Evolutionary conservation across 1,140 invertebrate species (phyloP).

Genomic region (Pseudachorutes palmiensis): DNA sequence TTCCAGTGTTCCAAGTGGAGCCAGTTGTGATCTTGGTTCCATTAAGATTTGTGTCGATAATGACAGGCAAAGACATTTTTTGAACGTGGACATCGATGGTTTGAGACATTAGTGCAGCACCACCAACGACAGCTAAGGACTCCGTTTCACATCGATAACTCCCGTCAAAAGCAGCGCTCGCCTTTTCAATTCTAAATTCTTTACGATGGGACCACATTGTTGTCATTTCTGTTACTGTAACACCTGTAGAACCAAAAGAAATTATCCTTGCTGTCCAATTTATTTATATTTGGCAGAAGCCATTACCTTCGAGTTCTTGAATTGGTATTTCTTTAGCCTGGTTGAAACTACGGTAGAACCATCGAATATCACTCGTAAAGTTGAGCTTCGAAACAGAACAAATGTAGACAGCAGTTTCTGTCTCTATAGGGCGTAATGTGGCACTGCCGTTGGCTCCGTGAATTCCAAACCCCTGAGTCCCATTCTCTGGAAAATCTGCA

Average conservation of each 20-base stretch:
- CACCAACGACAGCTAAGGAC: too few species aligned
- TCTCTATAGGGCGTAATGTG: slow-evolving; percentile 10
- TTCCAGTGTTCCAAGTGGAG: neutral
- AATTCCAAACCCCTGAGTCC: slow-evolving; percentile 11
- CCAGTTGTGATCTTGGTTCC: slow-evolving; percentile 12
- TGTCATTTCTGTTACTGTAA: neutral
- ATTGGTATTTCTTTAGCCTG: neutral
- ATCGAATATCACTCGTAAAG: neutral
- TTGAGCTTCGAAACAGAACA: slow-evolving; percentile 20
- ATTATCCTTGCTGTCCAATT: too few species aligned
- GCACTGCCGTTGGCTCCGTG: neutral
- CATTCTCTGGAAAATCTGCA: slow-evolving; percentile 26
- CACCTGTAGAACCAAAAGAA: too few species aligned
- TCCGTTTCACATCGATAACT: slow-evolving; percentile 3
- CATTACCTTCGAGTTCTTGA: neutral
- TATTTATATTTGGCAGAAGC: neutral
- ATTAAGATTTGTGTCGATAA: slow-evolving; percentile 24
- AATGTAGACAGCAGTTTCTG: slow-evolving; percentile 16
- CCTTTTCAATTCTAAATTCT: slow-evolving; percentile 6
- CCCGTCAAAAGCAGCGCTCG: neutral
- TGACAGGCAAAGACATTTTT: neutral
- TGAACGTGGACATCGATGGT: neutral
- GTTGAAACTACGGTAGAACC: neutral
- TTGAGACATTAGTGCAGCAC: neutral
- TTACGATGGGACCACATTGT: slow-evolving; percentile 21